Evolutionary conservation across 2,113 vertebrate genomes (phyloP).

Genomic region (Notiomystis cincta): DNA sequence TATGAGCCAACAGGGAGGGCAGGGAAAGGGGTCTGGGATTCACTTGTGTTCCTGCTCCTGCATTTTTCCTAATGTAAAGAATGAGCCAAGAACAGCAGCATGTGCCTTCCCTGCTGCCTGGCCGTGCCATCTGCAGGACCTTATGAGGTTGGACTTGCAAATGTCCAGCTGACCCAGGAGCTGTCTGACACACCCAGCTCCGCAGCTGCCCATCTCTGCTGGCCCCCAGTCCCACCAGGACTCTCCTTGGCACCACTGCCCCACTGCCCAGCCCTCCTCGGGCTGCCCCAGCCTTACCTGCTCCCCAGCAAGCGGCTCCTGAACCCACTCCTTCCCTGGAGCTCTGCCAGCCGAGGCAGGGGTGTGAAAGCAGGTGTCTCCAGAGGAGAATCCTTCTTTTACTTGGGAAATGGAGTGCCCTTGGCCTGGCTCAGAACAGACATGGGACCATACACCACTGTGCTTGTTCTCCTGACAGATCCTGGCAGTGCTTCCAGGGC

Average conservation of each 20-base stretch:
- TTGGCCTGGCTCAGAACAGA: neutral
- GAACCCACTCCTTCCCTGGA: neutral
- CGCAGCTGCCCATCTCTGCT: neutral
- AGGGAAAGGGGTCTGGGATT: neutral
- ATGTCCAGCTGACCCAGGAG: rapidly evolving
- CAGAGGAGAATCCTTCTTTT: neutral
- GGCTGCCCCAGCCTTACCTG: neutral
- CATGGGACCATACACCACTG: rapidly evolving
- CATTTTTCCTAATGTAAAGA: rapidly evolving
- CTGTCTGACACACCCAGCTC: no score
- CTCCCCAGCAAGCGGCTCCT: rapidly evolving
- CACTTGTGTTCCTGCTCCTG: neutral
- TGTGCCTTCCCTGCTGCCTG: neutral
- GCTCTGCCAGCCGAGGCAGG: neutral
- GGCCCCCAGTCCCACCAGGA: rapidly evolving
- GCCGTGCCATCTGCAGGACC: rapidly evolving
- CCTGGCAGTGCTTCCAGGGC: neutral
- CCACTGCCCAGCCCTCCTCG: neutral
- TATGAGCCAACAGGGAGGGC: neutral
- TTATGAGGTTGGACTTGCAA: rapidly evolving
- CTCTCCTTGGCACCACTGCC: neutral
- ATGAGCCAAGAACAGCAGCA: neutral
- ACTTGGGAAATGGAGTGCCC: rapidly evolving
- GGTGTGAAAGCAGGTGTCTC: rapidly evolving
- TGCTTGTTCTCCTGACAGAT: neutral